Evolutionary conservation across 2,113 vertebrate genomes (phyloP), one percentile per base, ranked within the genome.

Genomic region (Cettia cetti): DNA sequence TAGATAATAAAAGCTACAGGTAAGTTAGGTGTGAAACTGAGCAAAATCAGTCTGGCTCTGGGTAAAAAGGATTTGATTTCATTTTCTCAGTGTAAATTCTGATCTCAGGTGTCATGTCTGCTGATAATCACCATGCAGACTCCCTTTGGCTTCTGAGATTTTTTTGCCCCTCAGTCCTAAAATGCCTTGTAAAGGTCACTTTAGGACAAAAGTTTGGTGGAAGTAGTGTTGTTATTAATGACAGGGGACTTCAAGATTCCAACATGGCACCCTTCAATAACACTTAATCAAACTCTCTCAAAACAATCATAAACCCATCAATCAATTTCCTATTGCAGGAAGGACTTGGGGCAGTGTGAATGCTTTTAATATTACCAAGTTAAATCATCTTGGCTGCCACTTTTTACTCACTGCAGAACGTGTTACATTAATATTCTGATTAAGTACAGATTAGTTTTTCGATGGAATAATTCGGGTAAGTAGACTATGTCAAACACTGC

Each of bases 391-490:
- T 83, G 76, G 57, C 61, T 86, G 28, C 52, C 66, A 59, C 35
- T 56, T 89, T 74, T 66, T 63, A 35, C 40, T 86, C 23, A 15
- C 53, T 71, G 35, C 56, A 88, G 90, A 90, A 86, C 5, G 2
- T 14, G 19, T 80, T 95, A 30, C 45, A 54, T 92, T 86, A 94
- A 83, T 76, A 57, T 83, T 92, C 74, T 82, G 60, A 54, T 94
- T 85, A 96, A 76, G 81, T 82, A 89, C 60, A 93, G 77, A 90
- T 94, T 83, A 56, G 30, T 42, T 89, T 86, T 88, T 91, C 87
- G 15, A 56, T 93, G 59, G 68, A 91, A 80, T 91, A 93, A 82
- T 79, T 94, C 13, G 39, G 83, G 78, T 92, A 97, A 93, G 54
- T 90, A 93, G 79, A 74, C 40, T 94, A 53, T 87, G 64, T 90